Conservation (phyloP, 2,797 vertebrate species). For the Cirrhinus molitorella region DNA sequence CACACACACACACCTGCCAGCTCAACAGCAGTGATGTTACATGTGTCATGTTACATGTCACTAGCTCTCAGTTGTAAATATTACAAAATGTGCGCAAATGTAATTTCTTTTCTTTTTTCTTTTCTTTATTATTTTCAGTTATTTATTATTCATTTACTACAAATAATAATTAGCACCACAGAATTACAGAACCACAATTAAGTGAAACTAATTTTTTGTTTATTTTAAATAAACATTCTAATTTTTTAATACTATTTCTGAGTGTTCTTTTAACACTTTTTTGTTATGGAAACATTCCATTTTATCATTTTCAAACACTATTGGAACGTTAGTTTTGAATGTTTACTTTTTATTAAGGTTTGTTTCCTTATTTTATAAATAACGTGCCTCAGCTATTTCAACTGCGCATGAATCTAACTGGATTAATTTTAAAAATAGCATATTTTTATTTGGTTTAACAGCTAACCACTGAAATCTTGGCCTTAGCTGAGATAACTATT, state of each 20-base stretch:
- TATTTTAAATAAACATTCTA: too few species aligned
- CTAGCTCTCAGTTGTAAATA: neutral
- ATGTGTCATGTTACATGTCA: conserved; percentile 32
- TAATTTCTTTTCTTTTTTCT: neutral
- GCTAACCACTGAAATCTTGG: neutral
- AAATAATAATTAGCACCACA: too few species aligned
- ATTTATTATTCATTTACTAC: neutral
- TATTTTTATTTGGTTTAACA: neutral
- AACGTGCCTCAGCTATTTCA: neutral
- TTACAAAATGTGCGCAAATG: neutral
- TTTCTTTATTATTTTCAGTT: neutral
- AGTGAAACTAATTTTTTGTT: too few species aligned
- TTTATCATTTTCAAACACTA: too few species aligned
- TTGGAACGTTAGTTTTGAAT: too few species aligned
- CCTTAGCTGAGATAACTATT: neutral
- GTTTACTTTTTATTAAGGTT: neutral
- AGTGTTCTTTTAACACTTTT: too few species aligned
- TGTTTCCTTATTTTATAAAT: neutral
- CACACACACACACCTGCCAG: too few species aligned
- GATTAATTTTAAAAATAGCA: neutral
- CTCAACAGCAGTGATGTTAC: conserved; percentile 38
- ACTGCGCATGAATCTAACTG: neutral
- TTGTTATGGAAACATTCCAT: too few species aligned
- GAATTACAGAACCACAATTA: too few species aligned
- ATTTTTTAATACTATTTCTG: too few species aligned